phyloP scores from a whole-genome alignment of 2,888 invertebrate genomes.

The Atherix ibis region DNA sequence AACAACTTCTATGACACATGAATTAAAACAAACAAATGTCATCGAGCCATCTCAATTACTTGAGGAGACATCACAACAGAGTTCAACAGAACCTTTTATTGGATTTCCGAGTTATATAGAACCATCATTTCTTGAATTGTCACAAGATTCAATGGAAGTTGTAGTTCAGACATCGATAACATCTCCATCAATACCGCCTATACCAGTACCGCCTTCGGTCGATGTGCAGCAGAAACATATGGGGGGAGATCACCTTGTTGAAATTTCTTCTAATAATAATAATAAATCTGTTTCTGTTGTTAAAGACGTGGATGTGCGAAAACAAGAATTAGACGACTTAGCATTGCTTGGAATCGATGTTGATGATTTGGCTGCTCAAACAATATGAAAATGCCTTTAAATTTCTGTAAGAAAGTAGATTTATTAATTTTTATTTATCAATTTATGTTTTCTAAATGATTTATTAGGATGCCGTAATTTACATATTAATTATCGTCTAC shows the following conservation, averaged over 20 bases:
- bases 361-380: conserved; percentile 42
- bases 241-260: too few species aligned
- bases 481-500: too few species aligned
- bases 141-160: not conserved
- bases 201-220: conserved; percentile 6
- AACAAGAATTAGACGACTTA: conserved; percentile 50
- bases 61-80: conserved; percentile 20
- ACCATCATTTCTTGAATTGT: not conserved
- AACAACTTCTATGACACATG: not conserved
- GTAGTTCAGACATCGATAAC: not conserved
- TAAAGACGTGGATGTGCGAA: conserved; percentile 14
- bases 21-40: not conserved
- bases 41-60: not conserved
- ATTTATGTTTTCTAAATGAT: not conserved
- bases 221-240: too few species aligned
- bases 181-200: conserved; percentile 12
- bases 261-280: not conserved
- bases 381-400: conserved; percentile 19
- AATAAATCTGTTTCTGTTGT: not conserved
- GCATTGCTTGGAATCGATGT: conserved; percentile 78
- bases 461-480: too few species aligned
- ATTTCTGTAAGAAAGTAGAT: not conserved
- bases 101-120: not conserved
- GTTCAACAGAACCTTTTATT: conserved; percentile 19
- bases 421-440: not conserved